Evolutionary conservation across 2,888 invertebrate genomes (phyloP), one percentile per base, ranked within the genome.

Genomic region (Cordilura impudica): DNA sequence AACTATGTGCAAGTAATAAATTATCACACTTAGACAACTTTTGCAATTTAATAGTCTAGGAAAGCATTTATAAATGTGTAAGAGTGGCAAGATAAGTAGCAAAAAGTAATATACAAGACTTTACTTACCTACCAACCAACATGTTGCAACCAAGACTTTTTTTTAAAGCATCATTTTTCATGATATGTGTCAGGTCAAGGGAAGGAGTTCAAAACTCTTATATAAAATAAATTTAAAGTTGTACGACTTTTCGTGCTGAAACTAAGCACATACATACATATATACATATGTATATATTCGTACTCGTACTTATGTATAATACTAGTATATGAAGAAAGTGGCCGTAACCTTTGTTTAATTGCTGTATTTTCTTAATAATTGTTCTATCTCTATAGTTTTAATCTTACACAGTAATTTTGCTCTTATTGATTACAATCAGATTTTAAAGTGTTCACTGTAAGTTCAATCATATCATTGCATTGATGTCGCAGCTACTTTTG

Each of bases 41-140:
- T 78, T 73, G 73, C 73, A 78, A 78, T 78, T 78, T 78, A 78
- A 78, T 78, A 78, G 78, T 78, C 73, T 78, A 51, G 73, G 63
- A 69, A 47, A 71, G 67, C 58, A 39, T 72, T 77, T 77, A 67
- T 72, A 77, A 77, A 72, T 72, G 77, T 72, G 73, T 69, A 58
- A 53, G 63, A 73, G 45, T 45, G 47, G 69, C 69, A 26, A 78
- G 78, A 73, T 78, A 78, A 73, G 73, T 69, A 61, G 69, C 47
- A 69, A 49, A 56, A 66, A 65, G 10, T 19, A 39, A 39, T 4
- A 39, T 39, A n/a, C 35, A 39, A n/a, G 35, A 43, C 26, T 76
- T 58, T 53, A 65, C 53, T 60, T 77, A 53, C 45, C 23, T 14
- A 29, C 45, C 26, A 35, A 51, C 65, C 51, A 70, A 65, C 65